Conservation (phyloP, 2,113 vertebrate genomes). For the Ailuropoda melanoleuca region DNA sequence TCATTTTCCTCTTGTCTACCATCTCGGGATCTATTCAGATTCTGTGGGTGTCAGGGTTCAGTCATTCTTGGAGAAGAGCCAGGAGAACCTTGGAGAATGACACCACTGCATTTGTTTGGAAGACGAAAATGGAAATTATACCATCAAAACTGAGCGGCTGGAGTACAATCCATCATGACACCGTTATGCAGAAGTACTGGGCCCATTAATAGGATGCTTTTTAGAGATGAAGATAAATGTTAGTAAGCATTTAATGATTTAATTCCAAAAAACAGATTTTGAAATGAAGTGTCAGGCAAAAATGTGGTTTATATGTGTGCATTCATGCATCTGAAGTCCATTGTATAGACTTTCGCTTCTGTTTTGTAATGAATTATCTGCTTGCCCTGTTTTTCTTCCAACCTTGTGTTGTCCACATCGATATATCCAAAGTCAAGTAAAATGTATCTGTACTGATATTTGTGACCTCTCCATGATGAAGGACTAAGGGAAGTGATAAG, state of each 20-base stretch:
- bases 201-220: background rate
- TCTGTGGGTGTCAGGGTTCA: background rate
- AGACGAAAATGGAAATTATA: slow-evolving; percentile 51
- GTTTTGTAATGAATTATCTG: background rate
- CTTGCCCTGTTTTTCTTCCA: background rate
- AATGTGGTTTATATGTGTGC: background rate
- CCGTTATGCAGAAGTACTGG: background rate
- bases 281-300: background rate
- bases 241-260: slow-evolving; percentile 10
- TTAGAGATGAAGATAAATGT: slow-evolving; percentile 2
- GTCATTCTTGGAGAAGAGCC: slow-evolving; percentile 38
- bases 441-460: background rate
- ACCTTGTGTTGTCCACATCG: background rate
- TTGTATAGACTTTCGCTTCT: background rate
- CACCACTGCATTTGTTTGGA: slow-evolving; percentile 35
- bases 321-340: background rate
- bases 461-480: background rate
- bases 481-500: background rate
- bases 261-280: slow-evolving; percentile 5
- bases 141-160: slow-evolving; percentile 26
- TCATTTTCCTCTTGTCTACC: slow-evolving; percentile 25
- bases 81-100: slow-evolving; percentile 18
- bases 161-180: background rate
- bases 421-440: background rate
- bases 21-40: slow-evolving; percentile 32